A percentile compares a stretch with the other conserved stretches of the same genome.
Evolutionary conservation across 2,113 vertebrate species (phyloP).

Genomic region (Apaloderma vittatum): DNA sequence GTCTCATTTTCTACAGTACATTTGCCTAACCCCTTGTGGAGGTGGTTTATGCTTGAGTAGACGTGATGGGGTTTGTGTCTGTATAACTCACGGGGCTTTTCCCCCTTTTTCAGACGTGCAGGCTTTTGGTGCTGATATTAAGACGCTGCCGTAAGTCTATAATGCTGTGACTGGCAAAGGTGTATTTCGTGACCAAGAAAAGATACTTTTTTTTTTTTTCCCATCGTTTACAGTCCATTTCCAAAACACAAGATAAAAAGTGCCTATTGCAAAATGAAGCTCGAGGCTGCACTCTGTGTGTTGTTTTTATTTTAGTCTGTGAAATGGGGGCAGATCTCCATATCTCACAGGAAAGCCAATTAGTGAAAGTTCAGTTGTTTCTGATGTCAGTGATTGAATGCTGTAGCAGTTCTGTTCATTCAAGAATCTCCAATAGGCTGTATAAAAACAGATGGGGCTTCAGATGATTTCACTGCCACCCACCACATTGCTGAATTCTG

Average conservation of each 20-base stretch:
- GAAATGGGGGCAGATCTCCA: conserved; percentile 43
- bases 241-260: neutral
- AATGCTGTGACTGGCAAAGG: neutral
- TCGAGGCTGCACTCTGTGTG: neutral
- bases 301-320: neutral
- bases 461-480: neutral
- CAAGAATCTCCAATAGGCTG: conserved; percentile 25
- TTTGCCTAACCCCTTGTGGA: neutral
- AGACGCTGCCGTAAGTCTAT: neutral
- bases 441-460: conserved; percentile 45
- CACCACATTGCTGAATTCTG: neutral
- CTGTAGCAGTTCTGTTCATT: conserved; percentile 34
- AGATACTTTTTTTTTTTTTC: neutral
- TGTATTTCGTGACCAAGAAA: neutral
- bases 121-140: neutral
- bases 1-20: rapidly evolving
- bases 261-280: neutral
- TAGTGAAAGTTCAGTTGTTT: conserved; percentile 44
- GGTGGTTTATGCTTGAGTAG: neutral
- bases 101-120: neutral
- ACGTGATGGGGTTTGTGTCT: neutral
- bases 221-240: neutral
- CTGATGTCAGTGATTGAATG: conserved; percentile 20
- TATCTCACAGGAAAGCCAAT: conserved; percentile 48
- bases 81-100: rapidly evolving